phyloP scores from a whole-genome alignment of 2,797 vertebrate species.

The Hippoglossus hippoglossus region DNA sequence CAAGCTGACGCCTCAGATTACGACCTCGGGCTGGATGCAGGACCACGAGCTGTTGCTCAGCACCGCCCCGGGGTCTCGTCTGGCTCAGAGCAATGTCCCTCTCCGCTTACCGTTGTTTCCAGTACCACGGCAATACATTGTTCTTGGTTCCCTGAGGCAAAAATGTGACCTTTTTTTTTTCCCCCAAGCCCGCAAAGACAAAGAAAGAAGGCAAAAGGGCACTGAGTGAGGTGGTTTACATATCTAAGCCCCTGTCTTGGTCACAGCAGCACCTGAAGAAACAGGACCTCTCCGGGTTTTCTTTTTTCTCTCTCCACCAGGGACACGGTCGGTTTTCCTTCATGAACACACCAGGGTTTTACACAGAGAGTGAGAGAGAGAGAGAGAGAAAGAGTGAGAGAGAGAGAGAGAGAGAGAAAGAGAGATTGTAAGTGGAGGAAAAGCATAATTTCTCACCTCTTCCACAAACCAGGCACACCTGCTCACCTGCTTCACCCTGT shows the following conservation, averaged over 20 bases:
- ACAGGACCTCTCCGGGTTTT: slow-evolving; percentile 20
- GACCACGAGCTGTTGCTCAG: slow-evolving; percentile 31
- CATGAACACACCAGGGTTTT: slow-evolving; percentile 15
- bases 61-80: slow-evolving; percentile 21
- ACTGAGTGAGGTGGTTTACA: slow-evolving; percentile 36
- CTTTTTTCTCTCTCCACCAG: slow-evolving; percentile 12
- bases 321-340: slow-evolving; percentile 14
- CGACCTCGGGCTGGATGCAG: slow-evolving; percentile 27
- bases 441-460: slow-evolving; percentile 8
- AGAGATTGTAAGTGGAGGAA: slow-evolving; percentile 9
- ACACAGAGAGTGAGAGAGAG: slow-evolving; percentile 7
- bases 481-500: not conserved
- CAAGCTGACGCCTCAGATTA: slow-evolving; percentile 17
- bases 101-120: slow-evolving; percentile 37
- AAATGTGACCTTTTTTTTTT: slow-evolving; percentile 36
- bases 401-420: slow-evolving; percentile 12
- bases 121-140: slow-evolving; percentile 37
- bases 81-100: slow-evolving; percentile 34
- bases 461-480: slow-evolving; percentile 20
- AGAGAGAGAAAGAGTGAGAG: not conserved
- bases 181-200: slow-evolving; percentile 24
- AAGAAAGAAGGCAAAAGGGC: slow-evolving; percentile 38
- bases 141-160: slow-evolving; percentile 30
- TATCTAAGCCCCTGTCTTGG: slow-evolving; percentile 24
- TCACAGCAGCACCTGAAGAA: slow-evolving; percentile 39